These are phyloP conservation scores for Syrrhaptes paradoxus DNA, from an alignment of 2,113 vertebrate genomes.

Conservation along the genomic window DNA sequence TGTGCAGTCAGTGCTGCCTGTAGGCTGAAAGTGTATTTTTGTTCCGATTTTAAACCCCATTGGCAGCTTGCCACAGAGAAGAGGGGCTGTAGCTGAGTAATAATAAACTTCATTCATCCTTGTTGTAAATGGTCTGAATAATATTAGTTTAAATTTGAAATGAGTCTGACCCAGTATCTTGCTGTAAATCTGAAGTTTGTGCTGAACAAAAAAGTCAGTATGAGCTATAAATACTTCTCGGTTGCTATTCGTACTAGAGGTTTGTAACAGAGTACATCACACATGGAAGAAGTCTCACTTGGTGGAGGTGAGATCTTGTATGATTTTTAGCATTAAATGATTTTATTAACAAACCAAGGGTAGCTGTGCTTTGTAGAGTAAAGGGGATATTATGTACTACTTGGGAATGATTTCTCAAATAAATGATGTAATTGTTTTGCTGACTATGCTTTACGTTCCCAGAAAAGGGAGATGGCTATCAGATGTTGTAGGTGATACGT, in stretches of 20 bases:
- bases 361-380: not conserved
- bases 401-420: not conserved
- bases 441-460: not conserved
- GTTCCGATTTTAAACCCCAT: not conserved
- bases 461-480: not conserved
- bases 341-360: not conserved
- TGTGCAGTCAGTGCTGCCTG: not conserved
- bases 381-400: not conserved
- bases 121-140: not conserved
- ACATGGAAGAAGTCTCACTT: not conserved
- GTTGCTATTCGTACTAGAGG: conserved; percentile 7
- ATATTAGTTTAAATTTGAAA: not conserved
- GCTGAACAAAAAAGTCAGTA: conserved; percentile 18
- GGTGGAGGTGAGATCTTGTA: not conserved
- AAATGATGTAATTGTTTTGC: not conserved
- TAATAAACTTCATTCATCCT: conserved; percentile 47
- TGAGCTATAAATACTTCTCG: conserved; percentile 30
- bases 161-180: conserved; percentile 8
- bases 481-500: rapidly evolving
- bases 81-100: not conserved
- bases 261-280: conserved; percentile 1
- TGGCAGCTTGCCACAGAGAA: conserved; percentile 12
- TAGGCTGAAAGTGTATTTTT: not conserved
- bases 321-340: not conserved
- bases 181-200: conserved; percentile 3